These are phyloP conservation scores for Pampus argenteus DNA, from an alignment of 2,797 vertebrate genomes.

Conservation along the genomic window DNA sequence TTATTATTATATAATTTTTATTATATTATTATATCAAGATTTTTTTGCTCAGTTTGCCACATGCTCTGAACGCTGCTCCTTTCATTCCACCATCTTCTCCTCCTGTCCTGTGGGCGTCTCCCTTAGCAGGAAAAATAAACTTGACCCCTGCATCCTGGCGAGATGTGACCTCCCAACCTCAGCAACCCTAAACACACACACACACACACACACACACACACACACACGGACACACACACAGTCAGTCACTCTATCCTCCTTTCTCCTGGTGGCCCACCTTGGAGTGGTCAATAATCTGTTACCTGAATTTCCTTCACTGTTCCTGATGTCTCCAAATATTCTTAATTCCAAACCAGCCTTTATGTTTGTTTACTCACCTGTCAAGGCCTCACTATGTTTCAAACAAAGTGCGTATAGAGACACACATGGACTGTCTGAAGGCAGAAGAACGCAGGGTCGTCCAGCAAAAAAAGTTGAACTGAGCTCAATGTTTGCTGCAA, in stretches of 20 bases:
- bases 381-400: not conserved
- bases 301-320: not conserved
- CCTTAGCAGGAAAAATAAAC: constrained; percentile 81
- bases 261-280: not conserved
- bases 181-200: constrained; percentile 34
- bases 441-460: not conserved
- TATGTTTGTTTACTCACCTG: too few relatives aligned
- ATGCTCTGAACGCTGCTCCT: not conserved
- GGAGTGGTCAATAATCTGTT: too few relatives aligned
- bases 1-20: too few relatives aligned
- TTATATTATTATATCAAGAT: too few relatives aligned
- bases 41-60: not conserved
- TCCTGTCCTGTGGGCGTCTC: constrained; percentile 31
- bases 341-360: too few relatives aligned
- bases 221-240: constrained; percentile 5
- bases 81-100: constrained; percentile 28
- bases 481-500: not conserved
- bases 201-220: constrained; percentile 19
- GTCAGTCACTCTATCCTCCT: constrained; percentile 17
- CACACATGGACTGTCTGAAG: not conserved
- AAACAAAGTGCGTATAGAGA: not conserved
- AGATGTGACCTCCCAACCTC: constrained; percentile 67
- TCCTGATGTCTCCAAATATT: too few relatives aligned
- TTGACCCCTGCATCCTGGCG: constrained; percentile 78
- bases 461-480: not conserved